A percentile compares a stretch with the other conserved stretches of the same genome.
Evolutionary conservation across 2,888 invertebrate species (phyloP).

Genomic region (Atherix ibis): DNA sequence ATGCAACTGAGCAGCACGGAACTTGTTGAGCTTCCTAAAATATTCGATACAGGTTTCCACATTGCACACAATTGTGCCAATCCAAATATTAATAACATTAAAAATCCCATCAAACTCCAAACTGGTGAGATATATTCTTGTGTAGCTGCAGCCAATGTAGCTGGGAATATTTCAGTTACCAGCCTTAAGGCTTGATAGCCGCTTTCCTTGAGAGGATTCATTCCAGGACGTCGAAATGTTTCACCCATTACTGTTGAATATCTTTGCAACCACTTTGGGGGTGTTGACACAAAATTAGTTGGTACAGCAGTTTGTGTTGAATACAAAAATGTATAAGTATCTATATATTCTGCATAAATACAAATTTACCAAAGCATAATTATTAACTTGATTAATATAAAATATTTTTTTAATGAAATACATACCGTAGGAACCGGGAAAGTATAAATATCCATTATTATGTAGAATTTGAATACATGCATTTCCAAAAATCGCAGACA

Average conservation of each 20-base stretch:
- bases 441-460: constrained; percentile 55
- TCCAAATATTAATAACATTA: constrained; percentile 70
- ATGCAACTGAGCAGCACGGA: constrained; percentile 62
- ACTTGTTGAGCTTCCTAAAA: constrained; percentile 56
- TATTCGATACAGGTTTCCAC: constrained; percentile 82
- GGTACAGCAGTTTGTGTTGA: constrained; percentile 42
- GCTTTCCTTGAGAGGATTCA: constrained; percentile 38
- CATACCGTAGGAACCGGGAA: constrained; percentile 77
- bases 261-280: constrained; percentile 25
- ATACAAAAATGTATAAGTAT: constrained; percentile 55
- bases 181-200: constrained; percentile 73
- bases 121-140: constrained; percentile 64
- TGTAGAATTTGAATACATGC: constrained; percentile 65
- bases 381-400: not conserved
- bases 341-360: constrained; percentile 45
- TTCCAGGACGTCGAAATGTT: constrained; percentile 8
- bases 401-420: constrained; percentile 9
- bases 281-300: constrained; percentile 38
- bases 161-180: constrained; percentile 80
- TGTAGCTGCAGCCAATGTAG: constrained; percentile 62
- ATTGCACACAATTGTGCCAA: constrained; percentile 77
- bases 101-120: constrained; percentile 78
- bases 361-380: too few relatives aligned
- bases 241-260: constrained; percentile 30
- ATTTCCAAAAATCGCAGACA: constrained; percentile 67